These are phyloP conservation scores for Didymodactylos carnosus DNA, from an alignment of 2,888 invertebrate species.

Conservation along the genomic window DNA sequence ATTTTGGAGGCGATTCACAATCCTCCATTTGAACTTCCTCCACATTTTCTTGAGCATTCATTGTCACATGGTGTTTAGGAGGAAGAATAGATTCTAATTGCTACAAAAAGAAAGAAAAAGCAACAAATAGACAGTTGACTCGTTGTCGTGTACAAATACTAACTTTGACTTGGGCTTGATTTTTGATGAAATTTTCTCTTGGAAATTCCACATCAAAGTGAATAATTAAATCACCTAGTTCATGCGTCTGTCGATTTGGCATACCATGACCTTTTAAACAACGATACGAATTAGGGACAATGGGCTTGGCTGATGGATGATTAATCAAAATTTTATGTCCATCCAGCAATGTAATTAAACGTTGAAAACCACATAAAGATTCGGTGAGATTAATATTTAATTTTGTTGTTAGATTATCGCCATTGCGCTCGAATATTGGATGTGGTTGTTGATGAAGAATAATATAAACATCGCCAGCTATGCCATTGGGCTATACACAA, in stretches of 20 bases:
- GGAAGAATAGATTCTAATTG: neutral
- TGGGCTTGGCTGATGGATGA: constrained; percentile 56
- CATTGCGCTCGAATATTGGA: constrained; percentile 53
- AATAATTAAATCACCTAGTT: constrained; percentile 46
- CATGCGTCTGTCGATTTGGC: neutral
- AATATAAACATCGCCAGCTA: neutral
- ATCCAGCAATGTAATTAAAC: constrained; percentile 67
- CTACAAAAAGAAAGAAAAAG: neutral
- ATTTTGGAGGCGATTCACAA: neutral
- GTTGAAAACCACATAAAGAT: constrained; percentile 68
- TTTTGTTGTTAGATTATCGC: constrained; percentile 47
- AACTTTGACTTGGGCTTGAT: neutral
- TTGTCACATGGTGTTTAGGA: neutral
- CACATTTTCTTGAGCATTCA: neutral
- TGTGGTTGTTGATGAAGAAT: constrained; percentile 47
- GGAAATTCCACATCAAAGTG: constrained; percentile 71
- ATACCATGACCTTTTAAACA: neutral
- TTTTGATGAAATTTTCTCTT: neutral
- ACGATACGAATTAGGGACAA: neutral
- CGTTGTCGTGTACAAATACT: neutral
- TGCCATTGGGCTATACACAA: neutral
- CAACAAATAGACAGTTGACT: too few species aligned
- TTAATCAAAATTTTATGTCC: constrained; percentile 59
- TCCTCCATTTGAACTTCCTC: neutral
- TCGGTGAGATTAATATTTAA: constrained; percentile 60